These are phyloP conservation scores for Lepidochitona cinerea DNA, from an alignment of 2,888 invertebrate species.

Conservation along the genomic window DNA sequence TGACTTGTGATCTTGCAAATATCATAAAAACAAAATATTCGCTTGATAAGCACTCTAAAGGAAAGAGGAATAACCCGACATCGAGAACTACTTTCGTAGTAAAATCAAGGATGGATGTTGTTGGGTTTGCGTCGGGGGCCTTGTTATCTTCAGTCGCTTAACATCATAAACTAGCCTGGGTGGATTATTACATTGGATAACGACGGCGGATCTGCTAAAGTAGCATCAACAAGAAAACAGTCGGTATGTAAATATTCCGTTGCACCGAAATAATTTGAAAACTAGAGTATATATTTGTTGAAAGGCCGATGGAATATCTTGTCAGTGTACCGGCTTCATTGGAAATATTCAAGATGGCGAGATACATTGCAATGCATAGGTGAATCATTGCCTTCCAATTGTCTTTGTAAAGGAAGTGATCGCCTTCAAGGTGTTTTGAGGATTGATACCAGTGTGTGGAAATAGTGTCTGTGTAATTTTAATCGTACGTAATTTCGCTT, in stretches of 20 bases:
- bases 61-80: too few relatives aligned
- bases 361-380: constrained; percentile 3
- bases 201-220: not conserved
- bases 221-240: not conserved
- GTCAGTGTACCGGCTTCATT: not conserved
- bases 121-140: constrained; percentile 58
- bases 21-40: too few relatives aligned
- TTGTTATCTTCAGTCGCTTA: constrained; percentile 50
- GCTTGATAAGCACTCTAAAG: too few relatives aligned
- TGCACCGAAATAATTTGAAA: not conserved
- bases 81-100: not conserved
- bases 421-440: too few relatives aligned
- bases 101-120: constrained; percentile 18
- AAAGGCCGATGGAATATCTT: not conserved
- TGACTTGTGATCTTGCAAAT: too few relatives aligned
- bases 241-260: not conserved
- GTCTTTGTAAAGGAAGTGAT: too few relatives aligned
- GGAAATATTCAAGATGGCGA: constrained; percentile 7
- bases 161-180: constrained; percentile 1
- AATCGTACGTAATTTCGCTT: too few relatives aligned
- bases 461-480: too few relatives aligned
- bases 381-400: not conserved
- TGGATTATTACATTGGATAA: not conserved
- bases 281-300: not conserved
- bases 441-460: too few relatives aligned